These are phyloP conservation scores for Coptodon bakossiorum DNA, from an alignment of 2,113 vertebrate species.

Conservation along the genomic window DNA sequence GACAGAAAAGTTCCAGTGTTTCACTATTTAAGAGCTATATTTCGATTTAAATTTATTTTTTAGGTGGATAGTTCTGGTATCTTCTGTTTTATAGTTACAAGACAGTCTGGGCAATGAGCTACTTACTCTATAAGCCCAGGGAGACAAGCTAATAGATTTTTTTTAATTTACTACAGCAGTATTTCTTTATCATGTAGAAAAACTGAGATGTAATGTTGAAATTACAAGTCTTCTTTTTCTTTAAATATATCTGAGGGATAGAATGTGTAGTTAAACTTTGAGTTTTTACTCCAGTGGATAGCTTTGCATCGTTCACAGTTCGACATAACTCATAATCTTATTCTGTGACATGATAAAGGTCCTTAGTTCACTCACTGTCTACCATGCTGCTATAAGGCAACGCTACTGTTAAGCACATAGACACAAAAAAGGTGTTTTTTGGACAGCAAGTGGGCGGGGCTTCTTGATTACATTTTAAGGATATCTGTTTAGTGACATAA, in stretches of 20 bases:
- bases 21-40: neutral
- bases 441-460: neutral
- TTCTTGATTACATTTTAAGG: neutral
- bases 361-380: neutral
- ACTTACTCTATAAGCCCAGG: neutral
- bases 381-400: neutral
- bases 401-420: neutral
- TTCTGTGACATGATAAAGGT: neutral
- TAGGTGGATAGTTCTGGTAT: neutral
- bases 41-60: neutral
- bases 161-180: neutral
- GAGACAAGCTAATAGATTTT: neutral
- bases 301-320: neutral
- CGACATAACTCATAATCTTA: neutral
- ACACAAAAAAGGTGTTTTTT: neutral
- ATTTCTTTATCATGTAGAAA: neutral
- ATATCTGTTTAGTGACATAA: neutral
- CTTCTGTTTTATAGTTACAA: neutral
- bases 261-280: neutral
- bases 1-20: neutral
- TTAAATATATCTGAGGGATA: neutral
- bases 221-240: neutral
- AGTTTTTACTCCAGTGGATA: neutral
- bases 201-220: neutral
- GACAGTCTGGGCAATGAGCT: neutral